Percentiles rank a stretch among this genome's conserved stretches.
Conservation (phyloP, 2,797 vertebrate genomes). For the Adelosebastes latens region DNA sequence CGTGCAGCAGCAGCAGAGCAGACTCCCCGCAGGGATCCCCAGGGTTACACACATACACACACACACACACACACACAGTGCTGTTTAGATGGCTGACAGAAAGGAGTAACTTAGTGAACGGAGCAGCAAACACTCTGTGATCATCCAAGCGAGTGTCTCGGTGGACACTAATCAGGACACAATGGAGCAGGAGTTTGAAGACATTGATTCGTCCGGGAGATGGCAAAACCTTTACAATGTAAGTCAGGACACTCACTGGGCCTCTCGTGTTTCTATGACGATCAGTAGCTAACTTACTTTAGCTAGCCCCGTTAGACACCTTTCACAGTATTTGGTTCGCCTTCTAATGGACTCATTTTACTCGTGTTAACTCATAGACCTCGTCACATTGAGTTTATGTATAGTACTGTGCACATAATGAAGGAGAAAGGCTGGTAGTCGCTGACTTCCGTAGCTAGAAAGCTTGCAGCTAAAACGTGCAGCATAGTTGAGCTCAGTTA, state of each 20-base stretch:
- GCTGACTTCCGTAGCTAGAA: conserved; percentile 74
- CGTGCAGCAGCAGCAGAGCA: conserved; percentile 44
- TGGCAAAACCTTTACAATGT: conserved; percentile 92
- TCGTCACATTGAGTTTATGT: background rate
- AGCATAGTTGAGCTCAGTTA: conserved; percentile 37
- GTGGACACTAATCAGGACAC: background rate
- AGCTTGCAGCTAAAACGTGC: conserved; percentile 58
- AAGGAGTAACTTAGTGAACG: conserved; percentile 59
- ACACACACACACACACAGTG: conserved; percentile 3
- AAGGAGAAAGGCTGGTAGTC: conserved; percentile 1
- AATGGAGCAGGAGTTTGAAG: conserved; percentile 90
- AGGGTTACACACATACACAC: conserved; percentile 39
- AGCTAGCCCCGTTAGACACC: conserved; percentile 6
- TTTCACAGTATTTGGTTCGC: background rate
- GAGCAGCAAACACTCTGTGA: conserved; percentile 28
- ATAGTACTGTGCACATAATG: background rate
- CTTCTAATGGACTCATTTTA: background rate
- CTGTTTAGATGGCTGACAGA: conserved; percentile 71
- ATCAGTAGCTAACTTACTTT: conserved; percentile 64
- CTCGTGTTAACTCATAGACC: background rate
- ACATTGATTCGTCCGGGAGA: conserved; percentile 86
- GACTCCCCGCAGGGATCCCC: conserved; percentile 70
- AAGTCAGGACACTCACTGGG: conserved; percentile 70
- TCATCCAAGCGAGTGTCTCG: conserved; percentile 22
- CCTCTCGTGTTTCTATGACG: conserved; percentile 76